Evolutionary conservation across 2,888 invertebrate genomes (phyloP).

Genomic region (Xestobium rufovillosum): DNA sequence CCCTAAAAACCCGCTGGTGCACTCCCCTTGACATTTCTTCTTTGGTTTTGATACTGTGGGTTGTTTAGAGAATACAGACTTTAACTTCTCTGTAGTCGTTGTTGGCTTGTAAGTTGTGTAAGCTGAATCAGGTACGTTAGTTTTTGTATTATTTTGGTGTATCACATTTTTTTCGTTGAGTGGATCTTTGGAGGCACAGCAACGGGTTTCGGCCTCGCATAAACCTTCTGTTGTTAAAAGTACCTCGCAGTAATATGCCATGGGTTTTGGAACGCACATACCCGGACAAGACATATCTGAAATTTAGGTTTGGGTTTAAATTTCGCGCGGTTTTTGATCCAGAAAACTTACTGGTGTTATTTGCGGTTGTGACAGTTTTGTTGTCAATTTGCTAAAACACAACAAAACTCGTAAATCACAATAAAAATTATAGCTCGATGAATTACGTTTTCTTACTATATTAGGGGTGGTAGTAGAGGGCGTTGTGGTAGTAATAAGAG

Average conservation of each 20-base stretch:
- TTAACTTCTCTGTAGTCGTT: constrained; percentile 26
- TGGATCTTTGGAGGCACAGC: constrained; percentile 72
- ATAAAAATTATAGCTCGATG: neutral
- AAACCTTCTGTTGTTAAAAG: constrained; percentile 65
- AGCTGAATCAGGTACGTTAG: constrained; percentile 40
- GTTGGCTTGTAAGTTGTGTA: constrained; percentile 37
- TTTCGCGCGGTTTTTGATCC: too few species aligned
- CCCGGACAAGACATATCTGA: constrained; percentile 57
- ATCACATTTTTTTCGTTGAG: constrained; percentile 65
- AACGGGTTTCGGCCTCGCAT: constrained; percentile 67
- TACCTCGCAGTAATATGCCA: constrained; percentile 81
- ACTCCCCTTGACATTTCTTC: constrained; percentile 72
- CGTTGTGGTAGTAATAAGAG: constrained; percentile 29
- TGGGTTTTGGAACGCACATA: constrained; percentile 73
- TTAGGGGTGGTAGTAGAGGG: constrained; percentile 34
- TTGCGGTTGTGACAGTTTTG: constrained; percentile 13
- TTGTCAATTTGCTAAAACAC: neutral
- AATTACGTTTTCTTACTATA: constrained; percentile 24
- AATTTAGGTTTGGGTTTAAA: too few species aligned
- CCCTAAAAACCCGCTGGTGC: constrained; percentile 73
- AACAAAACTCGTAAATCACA: neutral
- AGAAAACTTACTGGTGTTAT: constrained; percentile 27
- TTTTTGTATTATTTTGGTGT: constrained; percentile 53
- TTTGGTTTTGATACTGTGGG: constrained; percentile 42
- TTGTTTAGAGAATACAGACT: constrained; percentile 22